Evolutionary conservation across 2,888 invertebrate species (phyloP).

Genomic region (Ferdinandea cuprea): DNA sequence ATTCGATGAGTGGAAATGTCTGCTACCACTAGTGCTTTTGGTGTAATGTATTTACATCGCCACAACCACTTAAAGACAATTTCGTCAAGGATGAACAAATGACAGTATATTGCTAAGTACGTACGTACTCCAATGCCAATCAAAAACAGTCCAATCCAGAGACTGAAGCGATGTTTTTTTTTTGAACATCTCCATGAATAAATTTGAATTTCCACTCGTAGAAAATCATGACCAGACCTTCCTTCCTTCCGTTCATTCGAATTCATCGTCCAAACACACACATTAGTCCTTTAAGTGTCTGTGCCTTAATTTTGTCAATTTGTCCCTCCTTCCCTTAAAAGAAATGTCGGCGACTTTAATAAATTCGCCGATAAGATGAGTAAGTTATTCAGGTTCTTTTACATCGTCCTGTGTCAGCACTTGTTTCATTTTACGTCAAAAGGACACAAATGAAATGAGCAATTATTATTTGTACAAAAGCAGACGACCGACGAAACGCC

Average conservation of each 20-base stretch:
- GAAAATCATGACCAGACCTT: slow-evolving; percentile 4
- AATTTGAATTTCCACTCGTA: slow-evolving; percentile 30
- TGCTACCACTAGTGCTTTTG: neutral
- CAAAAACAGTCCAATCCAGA: slow-evolving; percentile 26
- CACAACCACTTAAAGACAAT: slow-evolving; percentile 23
- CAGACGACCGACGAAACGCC: neutral
- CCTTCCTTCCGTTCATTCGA: slow-evolving; percentile 10
- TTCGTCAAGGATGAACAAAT: slow-evolving; percentile 29
- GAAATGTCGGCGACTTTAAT: slow-evolving; percentile 47
- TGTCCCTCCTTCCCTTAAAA: slow-evolving; percentile 38
- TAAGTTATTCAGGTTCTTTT: neutral
- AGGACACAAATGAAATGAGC: slow-evolving; percentile 53
- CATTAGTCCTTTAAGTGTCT: neutral
- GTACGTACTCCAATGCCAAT: slow-evolving; percentile 39
- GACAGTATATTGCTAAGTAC: neutral
- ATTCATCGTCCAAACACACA: neutral
- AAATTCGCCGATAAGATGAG: slow-evolving; percentile 28
- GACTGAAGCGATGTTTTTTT: slow-evolving; percentile 9
- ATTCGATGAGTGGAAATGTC: neutral
- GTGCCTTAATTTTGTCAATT: neutral
- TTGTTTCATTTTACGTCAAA: slow-evolving; percentile 52
- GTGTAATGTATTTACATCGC: no score
- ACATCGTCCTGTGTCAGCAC: slow-evolving; percentile 54
- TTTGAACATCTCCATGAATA: slow-evolving; percentile 34
- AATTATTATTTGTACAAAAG: slow-evolving; percentile 61